Conservation (phyloP, 2,113 vertebrate genomes). For the Pygoscelis adeliae region DNA sequence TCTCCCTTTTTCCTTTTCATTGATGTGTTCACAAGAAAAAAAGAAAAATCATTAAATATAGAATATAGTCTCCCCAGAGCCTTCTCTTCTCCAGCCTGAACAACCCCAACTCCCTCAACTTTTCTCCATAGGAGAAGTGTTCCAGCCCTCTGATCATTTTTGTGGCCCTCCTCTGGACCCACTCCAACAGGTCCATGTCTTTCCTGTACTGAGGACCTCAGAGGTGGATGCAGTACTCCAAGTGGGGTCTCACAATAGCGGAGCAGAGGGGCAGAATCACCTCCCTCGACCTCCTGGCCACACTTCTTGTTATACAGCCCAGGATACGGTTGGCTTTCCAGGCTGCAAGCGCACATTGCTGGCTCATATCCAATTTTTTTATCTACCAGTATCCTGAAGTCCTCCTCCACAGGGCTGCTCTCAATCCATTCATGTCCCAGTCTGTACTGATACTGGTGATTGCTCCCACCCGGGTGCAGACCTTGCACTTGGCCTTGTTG, state of each 20-base stretch:
- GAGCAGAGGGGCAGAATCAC: neutral
- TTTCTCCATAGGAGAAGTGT: neutral
- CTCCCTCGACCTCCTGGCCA: neutral
- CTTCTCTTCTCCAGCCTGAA: neutral
- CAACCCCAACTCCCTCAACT: neutral
- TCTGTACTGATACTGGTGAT: neutral
- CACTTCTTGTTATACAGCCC: neutral
- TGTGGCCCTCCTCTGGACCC: neutral
- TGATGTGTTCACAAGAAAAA: neutral
- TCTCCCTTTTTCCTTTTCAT: neutral
- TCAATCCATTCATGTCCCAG: neutral
- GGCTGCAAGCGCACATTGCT: accelerated
- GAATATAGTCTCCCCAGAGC: neutral
- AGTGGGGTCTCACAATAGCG: accelerated
- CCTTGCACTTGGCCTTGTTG: neutral
- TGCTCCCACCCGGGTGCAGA: neutral
- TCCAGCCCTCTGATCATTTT: neutral
- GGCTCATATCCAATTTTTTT: neutral
- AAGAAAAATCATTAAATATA: neutral
- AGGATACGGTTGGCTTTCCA: accelerated
- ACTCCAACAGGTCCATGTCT: accelerated
- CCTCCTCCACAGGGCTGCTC: neutral
- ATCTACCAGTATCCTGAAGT: neutral
- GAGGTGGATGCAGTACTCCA: neutral
- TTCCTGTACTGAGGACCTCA: neutral